These are phyloP conservation scores for Saimiri boliviensis DNA, from an alignment of 2,113 vertebrate species.

Conservation along the genomic window DNA sequence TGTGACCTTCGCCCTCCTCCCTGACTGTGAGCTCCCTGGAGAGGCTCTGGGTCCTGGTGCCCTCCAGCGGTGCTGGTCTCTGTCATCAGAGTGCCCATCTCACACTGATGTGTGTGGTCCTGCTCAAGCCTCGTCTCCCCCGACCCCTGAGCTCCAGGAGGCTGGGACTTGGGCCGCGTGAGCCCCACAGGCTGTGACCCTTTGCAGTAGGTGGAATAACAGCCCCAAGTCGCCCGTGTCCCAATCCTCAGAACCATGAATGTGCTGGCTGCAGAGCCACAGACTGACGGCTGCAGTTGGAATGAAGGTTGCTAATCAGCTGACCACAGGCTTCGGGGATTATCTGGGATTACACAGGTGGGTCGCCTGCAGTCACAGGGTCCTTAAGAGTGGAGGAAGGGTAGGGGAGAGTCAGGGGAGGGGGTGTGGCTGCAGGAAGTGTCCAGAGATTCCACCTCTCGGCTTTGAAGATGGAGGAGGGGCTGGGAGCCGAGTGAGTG, in stretches of 20 bases:
- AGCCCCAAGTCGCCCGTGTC: neutral
- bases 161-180: neutral
- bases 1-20: neutral
- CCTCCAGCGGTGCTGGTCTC: accelerated
- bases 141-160: neutral
- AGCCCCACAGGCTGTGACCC: neutral
- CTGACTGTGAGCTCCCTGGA: neutral
- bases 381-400: neutral
- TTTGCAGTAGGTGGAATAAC: neutral
- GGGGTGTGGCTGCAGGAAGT: neutral
- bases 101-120: neutral
- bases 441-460: too few relatives aligned
- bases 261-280: accelerated
- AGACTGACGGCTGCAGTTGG: neutral
- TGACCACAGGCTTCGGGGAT: too few relatives aligned
- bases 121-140: neutral
- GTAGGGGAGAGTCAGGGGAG: neutral
- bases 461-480: too few relatives aligned
- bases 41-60: neutral
- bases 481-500: too few relatives aligned
- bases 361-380: neutral
- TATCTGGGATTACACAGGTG: too few relatives aligned
- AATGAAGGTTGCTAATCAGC: neutral
- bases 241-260: neutral
- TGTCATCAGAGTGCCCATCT: neutral